Percentiles rank a stretch among this genome's conserved stretches.
These are phyloP conservation scores for Drosophila tripunctata DNA, from an alignment of 2,888 invertebrate species.

Conservation along the genomic window DNA sequence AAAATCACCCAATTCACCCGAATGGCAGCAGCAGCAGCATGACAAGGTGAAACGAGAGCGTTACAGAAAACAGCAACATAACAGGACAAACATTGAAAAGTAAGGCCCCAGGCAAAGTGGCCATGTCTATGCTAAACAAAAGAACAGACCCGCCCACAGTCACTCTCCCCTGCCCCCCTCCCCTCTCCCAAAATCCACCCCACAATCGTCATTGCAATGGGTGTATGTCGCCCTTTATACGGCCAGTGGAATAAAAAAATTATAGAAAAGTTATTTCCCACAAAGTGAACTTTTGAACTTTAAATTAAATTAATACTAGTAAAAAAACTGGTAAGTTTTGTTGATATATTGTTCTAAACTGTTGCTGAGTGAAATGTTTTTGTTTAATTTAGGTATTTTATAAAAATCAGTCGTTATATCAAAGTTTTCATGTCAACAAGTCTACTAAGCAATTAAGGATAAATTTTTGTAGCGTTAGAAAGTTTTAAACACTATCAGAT, in stretches of 20 bases:
- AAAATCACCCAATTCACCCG: no score
- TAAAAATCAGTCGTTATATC: no score
- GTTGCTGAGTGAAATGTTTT: no score
- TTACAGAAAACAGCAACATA: constrained; percentile 40
- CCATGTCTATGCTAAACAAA: constrained; percentile 82
- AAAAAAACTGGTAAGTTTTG: no score
- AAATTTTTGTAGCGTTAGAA: no score
- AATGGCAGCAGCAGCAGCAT: constrained; percentile 4
- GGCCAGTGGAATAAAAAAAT: constrained; percentile 4
- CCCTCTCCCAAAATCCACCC: constrained; percentile 25
- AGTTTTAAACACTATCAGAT: no score
- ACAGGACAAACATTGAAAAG: constrained; percentile 68
- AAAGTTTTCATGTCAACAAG: no score
- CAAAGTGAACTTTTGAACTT: background rate
- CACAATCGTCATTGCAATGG: constrained; percentile 30
- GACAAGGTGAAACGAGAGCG: constrained; percentile 38
- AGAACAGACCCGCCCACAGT: constrained; percentile 49
- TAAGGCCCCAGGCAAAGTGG: constrained; percentile 80
- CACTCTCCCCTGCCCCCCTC: constrained; percentile 2
- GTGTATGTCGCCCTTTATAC: constrained; percentile 34
- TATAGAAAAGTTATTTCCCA: background rate
- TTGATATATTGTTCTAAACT: no score
- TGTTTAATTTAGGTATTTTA: no score
- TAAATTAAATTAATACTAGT: no score
- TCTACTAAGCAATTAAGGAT: no score